Evolutionary conservation across 1,140 invertebrate species (phyloP).

Genomic region (Delia radicum): DNA sequence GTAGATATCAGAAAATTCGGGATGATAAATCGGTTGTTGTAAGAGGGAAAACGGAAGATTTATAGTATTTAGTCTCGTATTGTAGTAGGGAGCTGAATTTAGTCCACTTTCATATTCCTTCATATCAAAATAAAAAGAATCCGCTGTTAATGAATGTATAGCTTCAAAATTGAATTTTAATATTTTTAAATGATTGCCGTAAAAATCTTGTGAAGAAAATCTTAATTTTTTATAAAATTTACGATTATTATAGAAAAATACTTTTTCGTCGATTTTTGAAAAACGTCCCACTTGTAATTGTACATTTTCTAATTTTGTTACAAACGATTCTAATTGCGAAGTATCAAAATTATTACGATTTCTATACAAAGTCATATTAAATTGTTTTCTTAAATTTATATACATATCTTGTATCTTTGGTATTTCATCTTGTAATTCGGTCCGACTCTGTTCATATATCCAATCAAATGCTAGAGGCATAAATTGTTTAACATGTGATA

Average conservation of each 20-base stretch:
- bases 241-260: constrained; percentile 30
- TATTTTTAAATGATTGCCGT: constrained; percentile 35
- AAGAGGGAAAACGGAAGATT: constrained; percentile 39
- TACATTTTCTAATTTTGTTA: constrained; percentile 31
- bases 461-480: constrained; percentile 36
- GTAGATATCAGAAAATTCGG: constrained; percentile 38
- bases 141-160: not conserved
- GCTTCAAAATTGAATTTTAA: constrained; percentile 30
- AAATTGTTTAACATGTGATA: constrained; percentile 33
- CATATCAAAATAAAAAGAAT: constrained; percentile 25
- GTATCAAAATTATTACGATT: constrained; percentile 11
- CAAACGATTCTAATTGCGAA: not conserved
- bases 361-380: constrained; percentile 13
- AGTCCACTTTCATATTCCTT: constrained; percentile 25
- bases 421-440: not conserved
- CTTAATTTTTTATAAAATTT: constrained; percentile 11
- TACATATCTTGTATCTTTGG: not conserved
- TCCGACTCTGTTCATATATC: constrained; percentile 33
- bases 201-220: constrained; percentile 31
- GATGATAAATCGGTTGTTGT: constrained; percentile 36
- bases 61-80: constrained; percentile 36
- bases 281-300: constrained; percentile 42
- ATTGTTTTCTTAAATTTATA: not conserved
- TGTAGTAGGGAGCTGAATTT: constrained; percentile 37
- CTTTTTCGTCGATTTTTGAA: constrained; percentile 20